Evolutionary conservation across 2,113 vertebrate genomes (phyloP).

Genomic region (Bubalus kerabau): DNA sequence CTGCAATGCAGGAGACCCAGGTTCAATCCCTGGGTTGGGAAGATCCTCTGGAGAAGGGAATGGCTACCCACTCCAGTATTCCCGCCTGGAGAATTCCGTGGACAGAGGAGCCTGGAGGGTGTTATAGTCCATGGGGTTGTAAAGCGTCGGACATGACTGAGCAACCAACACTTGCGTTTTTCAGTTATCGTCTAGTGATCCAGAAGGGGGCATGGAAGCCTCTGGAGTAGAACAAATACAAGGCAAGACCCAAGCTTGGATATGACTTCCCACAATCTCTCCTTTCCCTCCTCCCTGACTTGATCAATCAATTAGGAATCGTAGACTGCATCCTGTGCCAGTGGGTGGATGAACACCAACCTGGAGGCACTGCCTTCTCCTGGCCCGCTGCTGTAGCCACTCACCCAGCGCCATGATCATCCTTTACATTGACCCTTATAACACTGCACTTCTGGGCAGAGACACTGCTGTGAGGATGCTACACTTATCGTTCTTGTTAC

Average conservation of each 20-base stretch:
- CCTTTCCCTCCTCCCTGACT: neutral
- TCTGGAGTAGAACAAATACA: neutral
- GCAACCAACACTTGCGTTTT: neutral
- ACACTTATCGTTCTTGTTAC: neutral
- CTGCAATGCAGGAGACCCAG: neutral
- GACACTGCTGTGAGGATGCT: neutral
- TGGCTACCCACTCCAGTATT: neutral
- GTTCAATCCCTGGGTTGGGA: neutral
- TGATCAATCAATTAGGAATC: neutral
- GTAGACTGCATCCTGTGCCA: neutral
- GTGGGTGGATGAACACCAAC: neutral
- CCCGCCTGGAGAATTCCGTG: fast-evolving
- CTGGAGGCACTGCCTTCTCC: neutral
- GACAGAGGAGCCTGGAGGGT: neutral
- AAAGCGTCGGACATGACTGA: neutral
- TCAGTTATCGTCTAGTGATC: neutral
- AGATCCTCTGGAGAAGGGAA: neutral
- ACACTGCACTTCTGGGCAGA: neutral
- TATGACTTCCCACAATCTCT: neutral
- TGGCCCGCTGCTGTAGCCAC: neutral
- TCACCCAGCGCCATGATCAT: neutral
- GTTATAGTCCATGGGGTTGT: neutral
- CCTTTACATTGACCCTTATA: neutral
- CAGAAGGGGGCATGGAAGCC: neutral
- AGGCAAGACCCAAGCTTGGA: neutral